Evolutionary conservation across 2,797 vertebrate genomes (phyloP).

Genomic region (Phataginus tricuspis): DNA sequence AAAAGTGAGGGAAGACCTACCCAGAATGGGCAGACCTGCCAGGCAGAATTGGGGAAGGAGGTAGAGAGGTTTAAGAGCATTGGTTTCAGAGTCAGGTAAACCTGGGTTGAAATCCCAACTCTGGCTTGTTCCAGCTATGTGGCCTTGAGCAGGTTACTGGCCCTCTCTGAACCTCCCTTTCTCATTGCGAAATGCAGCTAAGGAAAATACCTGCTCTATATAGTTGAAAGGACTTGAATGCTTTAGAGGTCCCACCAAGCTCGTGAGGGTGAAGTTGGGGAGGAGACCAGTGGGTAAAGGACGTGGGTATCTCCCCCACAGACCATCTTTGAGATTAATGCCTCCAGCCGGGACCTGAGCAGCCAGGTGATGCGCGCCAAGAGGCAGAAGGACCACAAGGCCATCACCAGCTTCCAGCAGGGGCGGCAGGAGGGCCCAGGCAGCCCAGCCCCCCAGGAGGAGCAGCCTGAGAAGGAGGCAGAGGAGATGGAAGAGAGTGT

Average conservation of each 20-base stretch:
- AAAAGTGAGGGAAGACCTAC: background rate
- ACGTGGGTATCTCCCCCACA: conserved; percentile 52
- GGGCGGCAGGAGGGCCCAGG: conserved; percentile 55
- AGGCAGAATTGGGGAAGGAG: fast-evolving
- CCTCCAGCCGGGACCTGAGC: conserved; percentile 90
- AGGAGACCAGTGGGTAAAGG: background rate
- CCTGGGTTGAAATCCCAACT: background rate
- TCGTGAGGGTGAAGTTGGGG: background rate
- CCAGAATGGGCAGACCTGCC: background rate
- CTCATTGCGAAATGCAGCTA: background rate
- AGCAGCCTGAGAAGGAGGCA: conserved; percentile 40
- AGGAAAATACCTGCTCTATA: fast-evolving
- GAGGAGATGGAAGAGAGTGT: background rate
- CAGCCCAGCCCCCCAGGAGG: fast-evolving
- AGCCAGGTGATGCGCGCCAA: conserved; percentile 95
- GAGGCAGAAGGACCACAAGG: conserved; percentile 87
- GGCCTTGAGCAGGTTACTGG: background rate
- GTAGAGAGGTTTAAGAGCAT: background rate
- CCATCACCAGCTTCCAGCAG: conserved; percentile 91
- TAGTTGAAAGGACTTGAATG: too few species aligned
- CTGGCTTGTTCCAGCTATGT: background rate
- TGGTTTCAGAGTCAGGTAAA: background rate
- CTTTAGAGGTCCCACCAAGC: background rate
- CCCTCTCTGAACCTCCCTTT: background rate
- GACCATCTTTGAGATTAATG: conserved; percentile 99